Percentiles rank a stretch among this genome's conserved stretches.
These are phyloP conservation scores for Pogoniulus pusillus DNA, from an alignment of 2,797 vertebrate genomes.

Conservation along the genomic window DNA sequence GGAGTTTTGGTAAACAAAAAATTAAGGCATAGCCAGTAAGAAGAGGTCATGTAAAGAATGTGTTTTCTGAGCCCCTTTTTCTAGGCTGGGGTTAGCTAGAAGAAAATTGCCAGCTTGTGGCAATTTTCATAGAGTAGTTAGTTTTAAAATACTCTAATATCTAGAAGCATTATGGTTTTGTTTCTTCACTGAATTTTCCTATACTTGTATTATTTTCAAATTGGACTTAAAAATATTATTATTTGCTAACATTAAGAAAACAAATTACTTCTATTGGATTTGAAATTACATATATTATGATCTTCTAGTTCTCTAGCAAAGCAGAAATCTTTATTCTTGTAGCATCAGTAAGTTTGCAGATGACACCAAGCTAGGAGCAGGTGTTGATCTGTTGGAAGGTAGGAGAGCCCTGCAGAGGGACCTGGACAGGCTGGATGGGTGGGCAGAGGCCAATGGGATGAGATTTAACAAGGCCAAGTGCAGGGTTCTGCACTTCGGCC, in stretches of 20 bases:
- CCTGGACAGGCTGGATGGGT: no score
- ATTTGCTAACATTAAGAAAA: not conserved
- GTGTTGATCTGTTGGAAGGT: no score
- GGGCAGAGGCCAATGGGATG: no score
- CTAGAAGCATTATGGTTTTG: not conserved
- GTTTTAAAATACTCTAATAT: not conserved
- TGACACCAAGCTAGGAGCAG: no score
- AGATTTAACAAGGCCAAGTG: no score
- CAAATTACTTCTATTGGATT: not conserved
- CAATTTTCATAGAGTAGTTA: not conserved
- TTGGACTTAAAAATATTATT: not conserved
- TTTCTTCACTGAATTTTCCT: not conserved
- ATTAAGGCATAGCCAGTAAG: not conserved
- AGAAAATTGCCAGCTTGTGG: not conserved
- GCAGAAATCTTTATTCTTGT: not conserved
- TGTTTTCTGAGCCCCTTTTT: not conserved
- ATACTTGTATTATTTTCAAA: not conserved
- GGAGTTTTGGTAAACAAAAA: not conserved
- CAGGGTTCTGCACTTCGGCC: no score
- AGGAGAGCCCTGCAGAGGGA: no score
- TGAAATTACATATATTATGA: not conserved
- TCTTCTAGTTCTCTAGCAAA: not conserved
- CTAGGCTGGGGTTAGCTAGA: not conserved
- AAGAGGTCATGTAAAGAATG: not conserved
- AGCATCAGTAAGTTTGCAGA: no score